Conservation (phyloP, 2,888 invertebrate genomes). For the Tricholauxania praeusta region DNA sequence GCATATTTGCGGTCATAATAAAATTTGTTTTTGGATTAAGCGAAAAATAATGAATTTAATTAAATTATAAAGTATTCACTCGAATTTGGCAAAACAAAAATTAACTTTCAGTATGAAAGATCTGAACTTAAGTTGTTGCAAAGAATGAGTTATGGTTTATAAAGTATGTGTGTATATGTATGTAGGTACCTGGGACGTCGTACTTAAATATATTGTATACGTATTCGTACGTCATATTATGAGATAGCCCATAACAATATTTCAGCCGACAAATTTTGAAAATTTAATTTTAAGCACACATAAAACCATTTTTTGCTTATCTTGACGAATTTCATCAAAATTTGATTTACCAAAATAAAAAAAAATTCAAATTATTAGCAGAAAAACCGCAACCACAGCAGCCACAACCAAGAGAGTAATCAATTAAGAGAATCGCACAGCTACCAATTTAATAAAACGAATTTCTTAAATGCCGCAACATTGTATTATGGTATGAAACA, state of each 20-base stretch:
- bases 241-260: too few species aligned
- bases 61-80: slow-evolving; percentile 12
- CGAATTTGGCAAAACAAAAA: not conserved
- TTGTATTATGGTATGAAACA: not conserved
- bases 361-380: not conserved
- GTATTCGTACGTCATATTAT: too few species aligned
- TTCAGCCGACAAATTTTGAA: too few species aligned
- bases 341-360: slow-evolving; percentile 12
- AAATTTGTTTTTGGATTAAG: not conserved
- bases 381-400: slow-evolving; percentile 11
- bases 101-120: too few species aligned
- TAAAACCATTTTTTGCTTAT: not conserved
- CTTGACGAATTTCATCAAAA: slow-evolving; percentile 26
- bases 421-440: slow-evolving; percentile 6
- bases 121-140: too few species aligned
- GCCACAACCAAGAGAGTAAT: not conserved
- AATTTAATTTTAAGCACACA: not conserved
- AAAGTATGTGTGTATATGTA: too few species aligned
- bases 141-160: too few species aligned
- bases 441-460: slow-evolving; percentile 17
- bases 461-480: slow-evolving; percentile 15
- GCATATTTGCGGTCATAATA: slow-evolving; percentile 4
- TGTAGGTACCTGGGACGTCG: too few species aligned
- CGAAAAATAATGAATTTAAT: not conserved
- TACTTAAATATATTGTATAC: too few species aligned